phyloP scores from a whole-genome alignment of 1,140 invertebrate species.

The Ericerus pela region DNA sequence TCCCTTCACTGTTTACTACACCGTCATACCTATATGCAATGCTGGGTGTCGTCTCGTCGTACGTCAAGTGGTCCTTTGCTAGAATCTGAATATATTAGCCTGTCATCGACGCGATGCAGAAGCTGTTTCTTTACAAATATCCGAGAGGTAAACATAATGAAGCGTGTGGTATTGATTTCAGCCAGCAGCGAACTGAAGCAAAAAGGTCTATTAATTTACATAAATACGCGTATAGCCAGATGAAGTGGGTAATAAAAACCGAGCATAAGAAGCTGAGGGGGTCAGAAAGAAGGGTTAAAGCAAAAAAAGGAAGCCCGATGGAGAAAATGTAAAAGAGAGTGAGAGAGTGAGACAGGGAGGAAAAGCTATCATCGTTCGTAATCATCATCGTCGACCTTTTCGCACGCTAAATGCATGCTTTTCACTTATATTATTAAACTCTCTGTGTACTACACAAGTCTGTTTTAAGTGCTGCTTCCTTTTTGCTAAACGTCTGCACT shows the following conservation, averaged over 20 bases:
- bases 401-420: conserved; percentile 6
- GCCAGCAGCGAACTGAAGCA: too few species aligned
- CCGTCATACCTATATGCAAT: too few species aligned
- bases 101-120: too few species aligned
- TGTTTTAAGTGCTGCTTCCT: conserved; percentile 6
- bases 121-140: background rate
- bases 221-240: too few species aligned
- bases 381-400: conserved; percentile 4
- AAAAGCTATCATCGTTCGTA: too few species aligned
- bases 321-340: too few species aligned
- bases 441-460: conserved; percentile 7
- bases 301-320: background rate
- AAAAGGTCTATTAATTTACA: conserved; percentile 12
- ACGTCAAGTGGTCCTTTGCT: too few species aligned
- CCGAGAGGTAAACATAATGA: conserved; percentile 9
- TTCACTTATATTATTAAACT: conserved; percentile 11
- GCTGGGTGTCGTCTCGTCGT: too few species aligned
- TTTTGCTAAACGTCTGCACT: too few species aligned
- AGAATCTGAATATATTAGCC: conserved; percentile 4
- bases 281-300: background rate
- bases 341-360: too few species aligned
- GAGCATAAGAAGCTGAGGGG: background rate
- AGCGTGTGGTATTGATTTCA: conserved; percentile 8
- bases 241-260: too few species aligned
- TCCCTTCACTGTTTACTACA: too few species aligned